Evolutionary conservation across 92 coral and sea anemone genomes (phyloP), one percentile per base, ranked within the genome.

Genomic region (Phenganax subtilis): DNA sequence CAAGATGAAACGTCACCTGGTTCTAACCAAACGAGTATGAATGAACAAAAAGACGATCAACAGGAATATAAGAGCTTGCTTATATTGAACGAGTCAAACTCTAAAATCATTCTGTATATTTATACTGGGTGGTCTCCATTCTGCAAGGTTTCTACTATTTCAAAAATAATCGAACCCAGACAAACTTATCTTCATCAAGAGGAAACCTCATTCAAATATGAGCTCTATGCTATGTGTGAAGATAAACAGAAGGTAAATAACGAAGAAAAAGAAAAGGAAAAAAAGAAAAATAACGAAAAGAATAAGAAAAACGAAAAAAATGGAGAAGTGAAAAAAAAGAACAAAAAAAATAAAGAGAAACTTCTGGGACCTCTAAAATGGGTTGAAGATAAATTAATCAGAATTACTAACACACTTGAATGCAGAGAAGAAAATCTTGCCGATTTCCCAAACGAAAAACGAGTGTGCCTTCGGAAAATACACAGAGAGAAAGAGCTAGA

Each of bases 401-500:
- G 12, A 37, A 12, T 64, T n/a, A 20, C 70, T 64, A 44, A 64
- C 9, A 3, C 70, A 28, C 70, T 64, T 10, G 70, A 64, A 7
- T 64, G 70, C 37, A 64, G 12, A 10, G 37, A 64, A 17, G 37
- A n/a, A 28, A 17, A 20, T 11, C 70, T 64, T 64, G 70, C 70
- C 12, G 7, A 64, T 64, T 64, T 20, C 47, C 70, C 70, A 64
- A 11, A 28, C 9, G 70, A 64, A 44, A 64, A 64, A 64, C 70
- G 70, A 64, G 70, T 64, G 9, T 63, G 75, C 25, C 71, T 88
- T 52, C 85, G 91, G 16, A 85, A 55, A 47, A 74, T 61, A 0
- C 28, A 88, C 86, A 74, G 65, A 57, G 84, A 78, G 17, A 64
- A 74, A 54, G 85, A 88, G 51, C n/a, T 82, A 52, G 37, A 1